A percentile compares a stretch with the other conserved stretches of the same genome.
These are phyloP conservation scores for Isoperla grammatica DNA, from an alignment of 2,888 invertebrate species.

Conservation along the genomic window DNA sequence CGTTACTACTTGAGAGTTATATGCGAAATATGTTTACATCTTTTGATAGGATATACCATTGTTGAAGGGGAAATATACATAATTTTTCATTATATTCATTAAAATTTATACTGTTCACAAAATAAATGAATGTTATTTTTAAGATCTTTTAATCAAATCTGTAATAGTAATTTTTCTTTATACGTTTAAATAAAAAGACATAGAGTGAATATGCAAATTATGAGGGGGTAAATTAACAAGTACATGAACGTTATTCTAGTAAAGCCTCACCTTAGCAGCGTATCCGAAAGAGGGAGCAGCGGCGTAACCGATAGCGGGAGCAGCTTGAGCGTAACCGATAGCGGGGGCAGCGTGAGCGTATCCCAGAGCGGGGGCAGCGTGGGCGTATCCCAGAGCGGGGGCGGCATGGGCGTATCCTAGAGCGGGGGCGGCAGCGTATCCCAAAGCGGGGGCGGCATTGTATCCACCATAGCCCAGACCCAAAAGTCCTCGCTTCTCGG, in stretches of 20 bases:
- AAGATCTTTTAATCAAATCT: too few relatives aligned
- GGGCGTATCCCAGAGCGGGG: constrained; percentile 20
- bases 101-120: too few relatives aligned
- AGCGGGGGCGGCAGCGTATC: constrained; percentile 18
- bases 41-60: too few relatives aligned
- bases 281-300: constrained; percentile 19
- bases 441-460: constrained; percentile 30
- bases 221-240: too few relatives aligned
- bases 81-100: too few relatives aligned
- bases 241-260: too few relatives aligned
- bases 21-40: too few relatives aligned
- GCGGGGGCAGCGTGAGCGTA: constrained; percentile 10
- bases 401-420: constrained; percentile 12
- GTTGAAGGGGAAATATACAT: too few relatives aligned
- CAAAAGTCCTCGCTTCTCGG: constrained; percentile 48
- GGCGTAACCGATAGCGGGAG: constrained; percentile 22
- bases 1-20: too few relatives aligned
- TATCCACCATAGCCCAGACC: constrained; percentile 46
- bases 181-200: too few relatives aligned
- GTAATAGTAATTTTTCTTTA: too few relatives aligned
- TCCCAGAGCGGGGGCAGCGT: constrained; percentile 20
- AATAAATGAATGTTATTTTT: neutral
- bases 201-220: too few relatives aligned
- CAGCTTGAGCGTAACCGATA: constrained; percentile 16
- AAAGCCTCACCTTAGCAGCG: constrained; percentile 19